Conservation (phyloP, 1,140 invertebrate species). For the Apis dorsata region DNA sequence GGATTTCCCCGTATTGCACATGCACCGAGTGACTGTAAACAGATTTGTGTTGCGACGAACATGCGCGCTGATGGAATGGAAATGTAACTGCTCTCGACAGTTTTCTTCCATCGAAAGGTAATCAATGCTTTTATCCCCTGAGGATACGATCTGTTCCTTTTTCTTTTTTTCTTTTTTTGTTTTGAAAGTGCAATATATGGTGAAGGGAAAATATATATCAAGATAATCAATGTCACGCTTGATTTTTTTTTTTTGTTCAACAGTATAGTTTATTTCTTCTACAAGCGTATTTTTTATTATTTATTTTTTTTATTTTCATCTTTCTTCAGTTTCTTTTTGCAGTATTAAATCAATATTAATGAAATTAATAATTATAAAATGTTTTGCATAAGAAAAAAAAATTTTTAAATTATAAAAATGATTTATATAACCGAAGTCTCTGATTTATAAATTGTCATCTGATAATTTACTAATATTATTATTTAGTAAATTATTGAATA, state of each 20-base stretch:
- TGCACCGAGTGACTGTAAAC: conserved; percentile 7
- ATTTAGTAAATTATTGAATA: not conserved
- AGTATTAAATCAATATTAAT: no score
- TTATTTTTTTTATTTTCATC: not conserved
- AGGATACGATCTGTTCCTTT: not conserved
- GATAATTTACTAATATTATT: no score
- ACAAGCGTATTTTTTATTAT: no score
- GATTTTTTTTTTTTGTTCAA: no score
- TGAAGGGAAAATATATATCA: not conserved
- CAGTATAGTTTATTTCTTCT: not conserved
- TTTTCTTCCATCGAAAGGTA: conserved; percentile 30
- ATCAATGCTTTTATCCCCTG: not conserved
- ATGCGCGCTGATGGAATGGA: conserved; percentile 22
- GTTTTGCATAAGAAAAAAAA: not conserved
- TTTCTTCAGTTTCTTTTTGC: not conserved
- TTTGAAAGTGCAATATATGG: no score
- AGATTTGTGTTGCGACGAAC: not conserved
- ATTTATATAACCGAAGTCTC: not conserved
- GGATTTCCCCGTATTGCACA: not conserved
- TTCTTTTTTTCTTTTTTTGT: not conserved
- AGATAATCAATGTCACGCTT: no score
- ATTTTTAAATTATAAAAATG: not conserved
- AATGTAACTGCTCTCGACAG: conserved; percentile 2
- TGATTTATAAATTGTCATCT: not conserved
- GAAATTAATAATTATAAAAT: not conserved